These are phyloP conservation scores for Acheta domesticus DNA, from an alignment of 2,888 invertebrate species.

Conservation along the genomic window DNA sequence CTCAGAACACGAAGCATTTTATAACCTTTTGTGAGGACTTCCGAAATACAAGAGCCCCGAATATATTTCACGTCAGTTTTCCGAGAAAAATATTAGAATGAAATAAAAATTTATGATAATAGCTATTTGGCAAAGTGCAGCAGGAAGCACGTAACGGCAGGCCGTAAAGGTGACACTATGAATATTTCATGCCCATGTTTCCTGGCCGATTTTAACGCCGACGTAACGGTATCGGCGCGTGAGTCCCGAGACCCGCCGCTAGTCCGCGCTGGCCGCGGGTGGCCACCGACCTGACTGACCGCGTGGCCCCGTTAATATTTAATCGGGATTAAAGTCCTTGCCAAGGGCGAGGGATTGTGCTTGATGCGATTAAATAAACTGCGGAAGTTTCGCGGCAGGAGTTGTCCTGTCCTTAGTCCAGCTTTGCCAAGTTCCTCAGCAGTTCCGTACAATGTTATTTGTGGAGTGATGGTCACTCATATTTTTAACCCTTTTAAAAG, in stretches of 20 bases:
- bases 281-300: not conserved
- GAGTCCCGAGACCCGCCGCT: not conserved
- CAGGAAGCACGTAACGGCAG: not conserved
- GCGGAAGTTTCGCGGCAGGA: too few relatives aligned
- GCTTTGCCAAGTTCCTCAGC: too few relatives aligned
- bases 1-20: not conserved
- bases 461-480: too few relatives aligned
- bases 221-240: not conserved
- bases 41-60: not conserved
- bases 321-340: too few relatives aligned
- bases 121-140: conserved; percentile 18
- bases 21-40: conserved; percentile 7
- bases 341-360: too few relatives aligned
- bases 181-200: conserved; percentile 9
- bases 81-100: not conserved
- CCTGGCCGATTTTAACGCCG: not conserved
- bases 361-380: too few relatives aligned
- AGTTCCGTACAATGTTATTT: too few relatives aligned
- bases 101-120: conserved; percentile 18
- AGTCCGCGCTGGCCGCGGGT: not conserved
- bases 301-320: not conserved
- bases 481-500: too few relatives aligned
- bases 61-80: not conserved
- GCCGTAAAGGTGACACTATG: conserved; percentile 10
- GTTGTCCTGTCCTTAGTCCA: too few relatives aligned